phyloP scores from a whole-genome alignment of 2,113 vertebrate genomes.

The Polypterus senegalus region DNA sequence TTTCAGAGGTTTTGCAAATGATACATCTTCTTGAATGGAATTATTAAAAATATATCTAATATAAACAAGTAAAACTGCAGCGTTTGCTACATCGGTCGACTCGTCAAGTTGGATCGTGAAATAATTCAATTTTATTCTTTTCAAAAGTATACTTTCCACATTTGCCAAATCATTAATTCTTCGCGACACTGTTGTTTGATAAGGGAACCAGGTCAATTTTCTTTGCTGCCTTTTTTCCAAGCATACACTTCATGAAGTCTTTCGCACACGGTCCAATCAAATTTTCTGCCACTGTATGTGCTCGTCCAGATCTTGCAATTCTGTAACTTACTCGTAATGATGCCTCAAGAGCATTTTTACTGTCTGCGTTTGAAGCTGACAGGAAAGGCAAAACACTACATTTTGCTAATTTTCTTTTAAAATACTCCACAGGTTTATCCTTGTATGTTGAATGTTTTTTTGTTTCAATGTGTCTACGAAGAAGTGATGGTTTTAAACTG shows the following conservation, averaged over 20 bases:
- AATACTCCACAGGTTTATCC: constrained; percentile 10
- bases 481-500: background rate
- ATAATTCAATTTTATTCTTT: constrained; percentile 31
- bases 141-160: constrained; percentile 24
- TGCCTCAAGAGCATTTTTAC: constrained; percentile 33
- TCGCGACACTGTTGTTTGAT: constrained; percentile 27
- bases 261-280: constrained; percentile 37
- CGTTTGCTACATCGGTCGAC: no score
- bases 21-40: no score
- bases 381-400: constrained; percentile 24
- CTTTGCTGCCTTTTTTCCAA: constrained; percentile 35
- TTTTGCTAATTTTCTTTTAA: constrained; percentile 19
- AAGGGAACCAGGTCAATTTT: constrained; percentile 26
- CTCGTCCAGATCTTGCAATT: constrained; percentile 31
- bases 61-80: no score
- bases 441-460: constrained; percentile 12
- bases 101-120: constrained; percentile 32
- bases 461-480: constrained; percentile 4
- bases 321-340: constrained; percentile 33
- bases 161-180: constrained; percentile 33
- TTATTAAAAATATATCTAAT: no score
- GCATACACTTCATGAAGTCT: constrained; percentile 33
- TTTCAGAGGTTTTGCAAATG: no score
- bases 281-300: constrained; percentile 35
- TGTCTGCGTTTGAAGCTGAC: constrained; percentile 20